phyloP scores from a whole-genome alignment of 2,797 vertebrate species.

The Sternarchorhynchus goeldii region DNA sequence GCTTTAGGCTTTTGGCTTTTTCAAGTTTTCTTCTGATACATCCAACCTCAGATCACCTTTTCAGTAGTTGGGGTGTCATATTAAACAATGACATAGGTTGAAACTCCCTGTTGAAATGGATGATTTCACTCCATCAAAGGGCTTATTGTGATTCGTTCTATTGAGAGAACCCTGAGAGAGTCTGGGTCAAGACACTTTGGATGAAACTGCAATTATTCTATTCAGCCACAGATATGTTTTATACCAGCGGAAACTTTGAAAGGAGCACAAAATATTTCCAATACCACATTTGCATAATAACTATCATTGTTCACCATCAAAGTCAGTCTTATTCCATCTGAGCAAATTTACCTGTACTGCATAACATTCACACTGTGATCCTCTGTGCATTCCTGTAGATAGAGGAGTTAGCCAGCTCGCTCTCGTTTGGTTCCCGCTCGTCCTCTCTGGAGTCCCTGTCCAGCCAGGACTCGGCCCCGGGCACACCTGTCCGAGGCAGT shows the following conservation, averaged over 20 bases:
- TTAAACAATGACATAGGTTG: not conserved
- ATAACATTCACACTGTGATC: not conserved
- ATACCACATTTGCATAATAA: not conserved
- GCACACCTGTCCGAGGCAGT: slow-evolving; percentile 70
- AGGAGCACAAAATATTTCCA: not conserved
- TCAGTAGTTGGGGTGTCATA: not conserved
- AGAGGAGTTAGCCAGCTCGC: slow-evolving; percentile 80
- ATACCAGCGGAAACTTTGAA: not conserved
- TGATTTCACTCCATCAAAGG: slow-evolving; percentile 11
- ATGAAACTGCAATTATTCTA: slow-evolving; percentile 28
- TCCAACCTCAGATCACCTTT: not conserved
- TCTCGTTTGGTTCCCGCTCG: slow-evolving; percentile 76
- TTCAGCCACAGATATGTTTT: not conserved
- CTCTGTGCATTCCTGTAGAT: slow-evolving; percentile 72
- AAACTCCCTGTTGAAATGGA: slow-evolving; percentile 7
- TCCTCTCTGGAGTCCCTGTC: slow-evolving; percentile 76
- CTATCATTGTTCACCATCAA: not conserved
- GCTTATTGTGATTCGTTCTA: slow-evolving; percentile 5
- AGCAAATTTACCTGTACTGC: not conserved
- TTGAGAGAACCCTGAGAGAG: slow-evolving; percentile 10
- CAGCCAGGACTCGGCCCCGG: slow-evolving; percentile 68
- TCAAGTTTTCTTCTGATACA: slow-evolving; percentile 1
- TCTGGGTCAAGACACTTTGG: slow-evolving; percentile 19
- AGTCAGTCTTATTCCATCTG: not conserved
- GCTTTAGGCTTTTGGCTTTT: not conserved